These are phyloP conservation scores for Neotragus moschatus DNA, from an alignment of 2,113 vertebrate species.

Conservation along the genomic window DNA sequence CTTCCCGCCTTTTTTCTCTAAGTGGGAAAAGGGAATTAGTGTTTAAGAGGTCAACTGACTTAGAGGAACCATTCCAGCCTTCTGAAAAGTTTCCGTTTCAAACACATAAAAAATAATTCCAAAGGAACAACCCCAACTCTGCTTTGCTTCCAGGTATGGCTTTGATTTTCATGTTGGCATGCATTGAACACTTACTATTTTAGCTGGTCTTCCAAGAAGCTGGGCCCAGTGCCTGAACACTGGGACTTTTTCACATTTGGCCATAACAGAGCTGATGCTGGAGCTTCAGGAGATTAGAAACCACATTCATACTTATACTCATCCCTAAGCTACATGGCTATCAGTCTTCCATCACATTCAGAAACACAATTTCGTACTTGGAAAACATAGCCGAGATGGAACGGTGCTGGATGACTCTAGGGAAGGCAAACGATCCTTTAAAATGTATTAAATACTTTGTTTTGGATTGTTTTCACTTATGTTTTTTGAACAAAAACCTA, in stretches of 20 bases:
- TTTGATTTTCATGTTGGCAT: conserved; percentile 79
- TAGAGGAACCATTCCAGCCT: conserved; percentile 61
- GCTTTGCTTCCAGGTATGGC: conserved; percentile 77
- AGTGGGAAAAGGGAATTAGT: conserved; percentile 6
- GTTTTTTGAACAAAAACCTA: conserved; percentile 27
- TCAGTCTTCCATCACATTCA: conserved; percentile 40
- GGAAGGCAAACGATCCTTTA: conserved; percentile 42
- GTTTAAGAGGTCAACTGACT: conserved; percentile 72
- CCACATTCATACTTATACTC: neutral
- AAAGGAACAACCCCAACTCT: conserved; percentile 69
- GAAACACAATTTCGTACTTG: conserved; percentile 25
- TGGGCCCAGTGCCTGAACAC: conserved; percentile 63
- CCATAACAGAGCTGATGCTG: neutral
- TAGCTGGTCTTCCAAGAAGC: conserved; percentile 67
- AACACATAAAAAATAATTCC: conserved; percentile 70
- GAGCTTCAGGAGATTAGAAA: neutral
- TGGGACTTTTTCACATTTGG: neutral
- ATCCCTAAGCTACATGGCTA: conserved; percentile 59
- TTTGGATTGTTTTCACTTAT: neutral
- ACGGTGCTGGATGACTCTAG: conserved; percentile 43
- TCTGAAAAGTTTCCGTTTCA: conserved; percentile 75
- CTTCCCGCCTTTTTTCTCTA: neutral
- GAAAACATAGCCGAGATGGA: neutral
- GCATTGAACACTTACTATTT: conserved; percentile 59
- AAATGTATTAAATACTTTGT: conserved; percentile 60